phyloP scores from a whole-genome alignment of 2,797 vertebrate genomes.

The Hemitrygon akajei region DNA sequence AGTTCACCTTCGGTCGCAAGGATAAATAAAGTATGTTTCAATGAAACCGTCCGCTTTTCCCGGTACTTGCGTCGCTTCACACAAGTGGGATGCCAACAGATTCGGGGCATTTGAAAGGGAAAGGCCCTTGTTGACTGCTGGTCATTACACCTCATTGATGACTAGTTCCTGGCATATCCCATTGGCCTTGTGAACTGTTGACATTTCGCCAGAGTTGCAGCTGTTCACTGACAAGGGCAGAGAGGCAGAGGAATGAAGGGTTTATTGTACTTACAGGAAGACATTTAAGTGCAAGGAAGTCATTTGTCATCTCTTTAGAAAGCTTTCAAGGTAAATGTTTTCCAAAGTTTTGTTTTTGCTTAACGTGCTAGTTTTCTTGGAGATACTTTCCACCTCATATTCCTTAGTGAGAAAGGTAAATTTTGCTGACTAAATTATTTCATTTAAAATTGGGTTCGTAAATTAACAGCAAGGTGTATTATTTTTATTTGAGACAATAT shows the following conservation, averaged over 20 bases:
- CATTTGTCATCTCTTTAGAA: slow-evolving; percentile 32
- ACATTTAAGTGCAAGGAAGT: slow-evolving; percentile 18
- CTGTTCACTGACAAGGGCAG: slow-evolving; percentile 13
- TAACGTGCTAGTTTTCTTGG: neutral
- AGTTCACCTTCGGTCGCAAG: neutral
- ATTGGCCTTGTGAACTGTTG: slow-evolving; percentile 20
- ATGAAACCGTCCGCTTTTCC: neutral
- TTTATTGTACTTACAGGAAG: slow-evolving; percentile 34
- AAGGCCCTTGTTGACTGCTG: neutral
- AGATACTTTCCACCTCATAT: neutral
- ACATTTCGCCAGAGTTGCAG: slow-evolving; percentile 1
- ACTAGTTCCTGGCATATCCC: slow-evolving; percentile 11
- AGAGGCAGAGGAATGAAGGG: neutral
- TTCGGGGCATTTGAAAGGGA: slow-evolving; percentile 6
- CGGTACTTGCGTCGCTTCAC: neutral
- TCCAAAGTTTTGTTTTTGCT: neutral
- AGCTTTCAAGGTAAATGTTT: slow-evolving; percentile 32
- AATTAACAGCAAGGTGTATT: neutral
- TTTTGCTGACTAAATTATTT: neutral
- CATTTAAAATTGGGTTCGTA: neutral
- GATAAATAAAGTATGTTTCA: neutral
- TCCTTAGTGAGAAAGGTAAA: neutral
- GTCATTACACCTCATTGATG: neutral
- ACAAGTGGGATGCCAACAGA: neutral
- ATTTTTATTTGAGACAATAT: neutral